phyloP scores from a whole-genome alignment of 2,888 invertebrate genomes.

The Folsomia manolachei region DNA sequence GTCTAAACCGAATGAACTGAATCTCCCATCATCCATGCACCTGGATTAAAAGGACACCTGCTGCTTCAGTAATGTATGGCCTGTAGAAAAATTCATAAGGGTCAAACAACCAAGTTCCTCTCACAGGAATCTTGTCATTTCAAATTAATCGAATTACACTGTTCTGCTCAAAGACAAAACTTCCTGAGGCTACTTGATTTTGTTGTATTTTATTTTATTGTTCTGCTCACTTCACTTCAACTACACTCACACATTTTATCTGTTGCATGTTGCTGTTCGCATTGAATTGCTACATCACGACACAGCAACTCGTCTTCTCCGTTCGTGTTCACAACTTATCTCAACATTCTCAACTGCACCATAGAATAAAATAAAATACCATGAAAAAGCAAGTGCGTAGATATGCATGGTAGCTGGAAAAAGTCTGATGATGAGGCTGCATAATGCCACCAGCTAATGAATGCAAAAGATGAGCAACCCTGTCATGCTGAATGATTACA shows the following conservation, averaged over 20 bases:
- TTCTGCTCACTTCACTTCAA: background rate
- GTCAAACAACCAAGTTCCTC: conserved; percentile 16
- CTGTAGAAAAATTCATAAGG: conserved; percentile 22
- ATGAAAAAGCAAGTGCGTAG: background rate
- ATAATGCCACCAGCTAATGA: conserved; percentile 12
- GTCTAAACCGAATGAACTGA: too few species aligned
- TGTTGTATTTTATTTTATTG: background rate
- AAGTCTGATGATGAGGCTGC: background rate
- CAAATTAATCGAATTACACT: conserved; percentile 23
- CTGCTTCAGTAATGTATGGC: conserved; percentile 21
- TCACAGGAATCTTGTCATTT: conserved; percentile 21
- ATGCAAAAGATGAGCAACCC: conserved; percentile 7
- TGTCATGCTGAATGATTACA: too few species aligned
- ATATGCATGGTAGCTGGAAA: background rate
- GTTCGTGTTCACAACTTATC: too few species aligned
- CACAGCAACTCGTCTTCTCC: background rate
- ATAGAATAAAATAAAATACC: background rate
- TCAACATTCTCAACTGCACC: background rate
- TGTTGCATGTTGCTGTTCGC: background rate
- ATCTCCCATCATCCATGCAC: too few species aligned
- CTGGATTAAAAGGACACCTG: conserved; percentile 24
- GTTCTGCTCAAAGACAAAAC: background rate
- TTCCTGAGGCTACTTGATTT: background rate
- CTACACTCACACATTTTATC: background rate
- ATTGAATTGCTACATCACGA: background rate